Base-by-base conservation (phyloP, 1,140 invertebrate genomes). In the Apis mellifera region DNA sequence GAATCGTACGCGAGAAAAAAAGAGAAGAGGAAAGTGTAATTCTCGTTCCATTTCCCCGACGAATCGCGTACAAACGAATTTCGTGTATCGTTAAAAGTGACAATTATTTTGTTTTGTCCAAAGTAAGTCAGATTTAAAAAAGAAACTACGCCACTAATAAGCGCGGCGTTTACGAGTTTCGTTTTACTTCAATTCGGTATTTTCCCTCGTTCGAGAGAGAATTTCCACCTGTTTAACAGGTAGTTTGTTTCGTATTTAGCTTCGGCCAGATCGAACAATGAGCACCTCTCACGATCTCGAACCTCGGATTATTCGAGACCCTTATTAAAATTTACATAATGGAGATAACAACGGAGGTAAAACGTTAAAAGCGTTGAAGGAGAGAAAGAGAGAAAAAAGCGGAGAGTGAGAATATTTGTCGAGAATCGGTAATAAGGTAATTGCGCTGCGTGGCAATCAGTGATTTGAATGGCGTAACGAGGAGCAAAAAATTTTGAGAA, bases 401-500 rank as follows among this genome's bases (percentile, higher is more conserved):
- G 4, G 32, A 3, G 32, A 32, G 32, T 32, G 32, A 32, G 32
- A 32, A 32, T 32, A 32, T 32, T 32, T 32, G 32, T 32, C 4
- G 26, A 32, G 32, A 32, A 32, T 32, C 32, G 4, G 2, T 32
- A 32, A 32, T 32, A 32, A 32, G 32, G 32, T 32, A 2, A 32
- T 32, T 32, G 26, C 26, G 2, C 2, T 2, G 32, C 2, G 32
- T 32, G 32, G n/a, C 17, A 17, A 50, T 23, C 17, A 4, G 12
- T 13, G 54, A 55, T 52, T 65, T 54, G 32, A 52, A 55, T 17
- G 12, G n/a, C 17, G 48, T 15, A 54, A 55, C 32, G 17, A 42
- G 50, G 12, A 66, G 66, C 23, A 17, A 62, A 74, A 32, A 3
- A n/a, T n/a, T 32, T 79, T 86, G 82, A 77, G 82, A 26, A 54